Conservation (phyloP, 2,113 vertebrate species). For the Phasianus colchicus region DNA sequence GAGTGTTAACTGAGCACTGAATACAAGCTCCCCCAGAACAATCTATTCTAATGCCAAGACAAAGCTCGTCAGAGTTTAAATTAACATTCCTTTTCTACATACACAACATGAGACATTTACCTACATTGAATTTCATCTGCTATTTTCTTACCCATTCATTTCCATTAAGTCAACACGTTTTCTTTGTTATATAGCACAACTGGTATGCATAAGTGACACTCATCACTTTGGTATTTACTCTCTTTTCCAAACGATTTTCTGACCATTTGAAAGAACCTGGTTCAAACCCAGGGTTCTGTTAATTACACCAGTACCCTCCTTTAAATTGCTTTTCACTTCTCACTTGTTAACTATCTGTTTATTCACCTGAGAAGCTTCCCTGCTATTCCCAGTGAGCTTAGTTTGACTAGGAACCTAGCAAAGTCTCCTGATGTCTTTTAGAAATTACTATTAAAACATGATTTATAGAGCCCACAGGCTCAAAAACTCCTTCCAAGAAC, state of each 20-base stretch:
- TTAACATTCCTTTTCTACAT: background rate
- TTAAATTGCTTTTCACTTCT: background rate
- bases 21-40: background rate
- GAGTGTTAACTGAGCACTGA: background rate
- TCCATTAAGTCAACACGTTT: background rate
- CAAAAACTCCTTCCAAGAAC: background rate
- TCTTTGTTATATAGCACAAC: background rate
- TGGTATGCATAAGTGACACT: background rate
- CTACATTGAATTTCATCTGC: background rate
- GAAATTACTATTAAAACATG: background rate
- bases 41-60: background rate
- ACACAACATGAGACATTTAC: background rate
- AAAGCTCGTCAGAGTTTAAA: background rate
- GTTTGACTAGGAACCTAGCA: background rate
- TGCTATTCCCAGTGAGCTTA: background rate
- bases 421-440: background rate
- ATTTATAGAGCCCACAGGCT: background rate
- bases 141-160: background rate
- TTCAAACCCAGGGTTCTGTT: background rate
- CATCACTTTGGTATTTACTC: background rate
- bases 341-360: background rate
- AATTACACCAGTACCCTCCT: background rate
- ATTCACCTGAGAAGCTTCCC: background rate
- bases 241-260: background rate
- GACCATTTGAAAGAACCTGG: background rate